Percentiles rank a stretch among this genome's conserved stretches.
These are phyloP conservation scores for Araneus ventricosus DNA, from an alignment of 1,140 invertebrate species.

Conservation along the genomic window DNA sequence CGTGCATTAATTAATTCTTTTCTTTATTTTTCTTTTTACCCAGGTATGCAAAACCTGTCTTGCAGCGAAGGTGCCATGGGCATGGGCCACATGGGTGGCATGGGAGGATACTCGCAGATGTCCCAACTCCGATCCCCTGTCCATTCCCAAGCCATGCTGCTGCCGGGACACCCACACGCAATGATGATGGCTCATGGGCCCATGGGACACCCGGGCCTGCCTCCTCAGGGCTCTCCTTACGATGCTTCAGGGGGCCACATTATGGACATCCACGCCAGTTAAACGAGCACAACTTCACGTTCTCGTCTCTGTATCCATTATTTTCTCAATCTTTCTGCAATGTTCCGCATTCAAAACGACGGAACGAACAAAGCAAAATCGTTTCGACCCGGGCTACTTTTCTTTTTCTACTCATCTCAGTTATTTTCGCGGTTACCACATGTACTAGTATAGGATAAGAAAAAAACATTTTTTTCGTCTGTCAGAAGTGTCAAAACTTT, in stretches of 20 bases:
- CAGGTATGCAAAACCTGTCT: constrained; percentile 80
- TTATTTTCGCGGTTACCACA: background rate
- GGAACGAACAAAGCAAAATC: constrained; percentile 37
- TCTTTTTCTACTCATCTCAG: background rate
- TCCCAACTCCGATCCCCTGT: constrained; percentile 81
- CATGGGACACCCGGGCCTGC: constrained; percentile 77
- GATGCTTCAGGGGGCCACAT: constrained; percentile 81
- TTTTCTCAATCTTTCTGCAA: constrained; percentile 31
- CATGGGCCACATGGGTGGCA: constrained; percentile 79
- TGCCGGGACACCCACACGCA: constrained; percentile 82
- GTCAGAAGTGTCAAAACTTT: background rate
- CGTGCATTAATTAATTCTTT: background rate
- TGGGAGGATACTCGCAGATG: constrained; percentile 81
- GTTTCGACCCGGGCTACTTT: constrained; percentile 22
- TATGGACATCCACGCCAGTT: constrained; percentile 82
- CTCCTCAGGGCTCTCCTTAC: constrained; percentile 81
- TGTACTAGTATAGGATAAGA: background rate
- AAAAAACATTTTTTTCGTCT: background rate
- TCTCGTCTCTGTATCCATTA: background rate
- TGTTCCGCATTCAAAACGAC: constrained; percentile 17
- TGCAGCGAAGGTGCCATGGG: constrained; percentile 79
- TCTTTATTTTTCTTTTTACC: constrained; percentile 13
- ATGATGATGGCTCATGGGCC: constrained; percentile 81
- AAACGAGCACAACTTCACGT: constrained; percentile 71
- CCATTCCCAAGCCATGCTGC: constrained; percentile 82